Conservation (phyloP, 2,797 vertebrate genomes). For the Kryptopterus vitreolus region DNA sequence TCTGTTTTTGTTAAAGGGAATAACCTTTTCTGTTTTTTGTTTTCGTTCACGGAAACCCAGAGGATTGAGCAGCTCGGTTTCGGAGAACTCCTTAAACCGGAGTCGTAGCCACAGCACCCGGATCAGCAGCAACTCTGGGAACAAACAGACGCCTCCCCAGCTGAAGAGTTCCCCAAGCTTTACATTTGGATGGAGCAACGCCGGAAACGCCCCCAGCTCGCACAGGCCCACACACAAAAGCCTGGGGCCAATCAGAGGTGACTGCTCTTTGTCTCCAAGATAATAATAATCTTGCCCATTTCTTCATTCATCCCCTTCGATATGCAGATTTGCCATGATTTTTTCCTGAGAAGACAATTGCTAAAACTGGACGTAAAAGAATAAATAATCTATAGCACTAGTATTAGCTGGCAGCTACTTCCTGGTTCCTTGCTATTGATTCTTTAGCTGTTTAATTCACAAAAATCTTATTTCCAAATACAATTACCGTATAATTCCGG, state of each 20-base stretch:
- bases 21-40: neutral
- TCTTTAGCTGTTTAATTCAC: too few relatives aligned
- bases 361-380: too few relatives aligned
- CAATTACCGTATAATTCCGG: too few relatives aligned
- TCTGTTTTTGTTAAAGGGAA: slow-evolving; percentile 1
- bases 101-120: slow-evolving; percentile 80
- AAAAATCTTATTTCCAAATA: too few relatives aligned
- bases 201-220: slow-evolving; percentile 61
- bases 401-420: too few relatives aligned
- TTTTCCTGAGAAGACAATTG: too few relatives aligned
- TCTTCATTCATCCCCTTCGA: too few relatives aligned
- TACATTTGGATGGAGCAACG: slow-evolving; percentile 77
- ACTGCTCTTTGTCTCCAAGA: slow-evolving; percentile 16
- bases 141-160: slow-evolving; percentile 81
- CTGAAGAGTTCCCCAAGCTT: slow-evolving; percentile 86
- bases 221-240: slow-evolving; percentile 65
- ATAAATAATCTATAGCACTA: too few relatives aligned
- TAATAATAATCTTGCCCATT: too few relatives aligned
- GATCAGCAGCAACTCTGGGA: slow-evolving; percentile 75
- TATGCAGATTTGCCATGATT: too few relatives aligned
- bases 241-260: slow-evolving; percentile 84
- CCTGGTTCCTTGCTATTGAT: too few relatives aligned
- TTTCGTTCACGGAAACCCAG: slow-evolving; percentile 58
- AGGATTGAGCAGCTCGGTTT: slow-evolving; percentile 76
- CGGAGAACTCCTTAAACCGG: slow-evolving; percentile 78